Evolutionary conservation across 2,888 invertebrate genomes (phyloP).

Genomic region (Teleiodes luculella): DNA sequence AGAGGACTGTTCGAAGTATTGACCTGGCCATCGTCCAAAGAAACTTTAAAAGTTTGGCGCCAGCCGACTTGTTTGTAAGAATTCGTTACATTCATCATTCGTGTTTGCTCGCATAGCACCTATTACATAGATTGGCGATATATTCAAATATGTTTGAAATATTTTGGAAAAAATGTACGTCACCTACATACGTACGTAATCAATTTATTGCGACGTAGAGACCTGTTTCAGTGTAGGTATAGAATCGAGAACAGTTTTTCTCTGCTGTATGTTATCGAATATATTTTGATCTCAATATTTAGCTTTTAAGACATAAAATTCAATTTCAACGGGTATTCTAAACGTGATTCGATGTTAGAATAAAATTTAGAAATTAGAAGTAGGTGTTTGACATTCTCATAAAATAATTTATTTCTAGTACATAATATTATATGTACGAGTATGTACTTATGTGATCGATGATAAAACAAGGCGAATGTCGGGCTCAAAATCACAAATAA

Average conservation of each 20-base stretch:
- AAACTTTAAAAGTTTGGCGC: not conserved
- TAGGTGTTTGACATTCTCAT: not conserved
- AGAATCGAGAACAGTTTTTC: not conserved
- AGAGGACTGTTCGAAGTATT: not conserved
- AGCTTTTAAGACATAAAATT: conserved; percentile 1
- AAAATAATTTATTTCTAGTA: not conserved
- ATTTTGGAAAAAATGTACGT: too few species aligned
- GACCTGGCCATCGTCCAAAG: conserved; percentile 1
- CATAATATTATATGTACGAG: too few species aligned
- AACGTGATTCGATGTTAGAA: conserved; percentile 5
- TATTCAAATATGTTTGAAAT: not conserved
- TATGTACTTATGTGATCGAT: too few species aligned
- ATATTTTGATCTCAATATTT: conserved; percentile 27
- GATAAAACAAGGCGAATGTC: too few species aligned
- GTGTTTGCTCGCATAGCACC: not conserved
- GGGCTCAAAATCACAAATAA: too few species aligned
- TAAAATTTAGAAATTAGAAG: not conserved
- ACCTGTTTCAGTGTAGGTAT: too few species aligned
- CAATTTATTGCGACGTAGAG: too few species aligned
- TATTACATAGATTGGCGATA: not conserved
- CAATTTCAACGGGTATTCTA: not conserved
- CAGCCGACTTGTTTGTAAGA: not conserved
- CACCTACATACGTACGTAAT: too few species aligned
- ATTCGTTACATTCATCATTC: not conserved
- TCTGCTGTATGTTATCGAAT: not conserved